Evolutionary conservation across 2,888 invertebrate species (phyloP).

Genomic region (Plagiodera versicolora): DNA sequence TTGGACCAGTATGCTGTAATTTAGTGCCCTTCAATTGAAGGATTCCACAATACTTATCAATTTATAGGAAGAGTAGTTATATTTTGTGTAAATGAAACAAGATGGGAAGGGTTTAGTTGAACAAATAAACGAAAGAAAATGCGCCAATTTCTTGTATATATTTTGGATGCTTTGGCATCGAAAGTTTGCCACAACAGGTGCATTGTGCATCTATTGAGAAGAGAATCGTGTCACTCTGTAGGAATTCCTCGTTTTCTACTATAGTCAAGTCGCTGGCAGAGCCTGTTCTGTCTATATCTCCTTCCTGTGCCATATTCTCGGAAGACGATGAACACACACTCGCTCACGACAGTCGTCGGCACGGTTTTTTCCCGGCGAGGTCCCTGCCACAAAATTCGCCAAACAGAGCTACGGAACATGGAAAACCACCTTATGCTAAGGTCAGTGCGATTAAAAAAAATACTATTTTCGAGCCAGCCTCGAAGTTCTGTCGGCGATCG

Average conservation of each 20-base stretch:
- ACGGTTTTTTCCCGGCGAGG: slow-evolving; percentile 19
- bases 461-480: slow-evolving; percentile 46
- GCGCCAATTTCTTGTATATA: too few species aligned
- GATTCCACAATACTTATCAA: too few species aligned
- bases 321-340: not conserved
- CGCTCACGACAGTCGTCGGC: not conserved
- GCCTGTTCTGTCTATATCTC: not conserved
- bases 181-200: too few species aligned
- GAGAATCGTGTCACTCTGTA: not conserved
- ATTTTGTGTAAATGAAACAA: too few species aligned
- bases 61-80: too few species aligned
- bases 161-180: too few species aligned
- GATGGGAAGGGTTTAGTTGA: too few species aligned
- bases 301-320: not conserved
- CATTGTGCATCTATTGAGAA: too few species aligned
- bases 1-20: too few species aligned
- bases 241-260: not conserved
- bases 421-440: slow-evolving; percentile 39
- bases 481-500: slow-evolving; percentile 62
- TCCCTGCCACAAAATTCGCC: slow-evolving; percentile 26
- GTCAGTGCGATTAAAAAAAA: slow-evolving; percentile 41
- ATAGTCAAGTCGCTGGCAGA: not conserved
- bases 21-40: too few species aligned
- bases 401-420: slow-evolving; percentile 33
- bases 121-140: too few species aligned